Percentiles rank a stretch among this genome's conserved stretches.
These are phyloP conservation scores for Anoplius nigerrimus DNA, from an alignment of 2,888 invertebrate species.

Conservation along the genomic window DNA sequence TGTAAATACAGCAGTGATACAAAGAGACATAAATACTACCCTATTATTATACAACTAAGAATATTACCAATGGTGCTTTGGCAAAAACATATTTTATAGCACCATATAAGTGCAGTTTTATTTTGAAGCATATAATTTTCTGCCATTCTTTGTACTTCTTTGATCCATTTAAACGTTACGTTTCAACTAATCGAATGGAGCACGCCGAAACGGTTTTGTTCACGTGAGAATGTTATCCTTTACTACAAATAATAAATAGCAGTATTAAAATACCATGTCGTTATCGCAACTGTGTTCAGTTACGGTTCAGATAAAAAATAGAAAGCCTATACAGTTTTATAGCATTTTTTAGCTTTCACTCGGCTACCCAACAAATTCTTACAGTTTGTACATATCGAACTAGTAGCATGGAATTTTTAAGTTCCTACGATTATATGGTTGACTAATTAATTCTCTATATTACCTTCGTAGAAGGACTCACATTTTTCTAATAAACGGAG, in stretches of 20 bases:
- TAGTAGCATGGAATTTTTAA: constrained; percentile 31
- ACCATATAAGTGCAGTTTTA: constrained; percentile 55
- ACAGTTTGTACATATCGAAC: constrained; percentile 43
- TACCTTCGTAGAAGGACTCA: constrained; percentile 90
- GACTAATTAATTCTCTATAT: constrained; percentile 83
- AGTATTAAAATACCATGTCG: constrained; percentile 32
- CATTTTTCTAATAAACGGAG: constrained; percentile 88
- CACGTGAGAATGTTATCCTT: constrained; percentile 33
- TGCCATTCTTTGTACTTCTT: constrained; percentile 49
- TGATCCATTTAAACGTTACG: constrained; percentile 28
- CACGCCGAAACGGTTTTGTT: constrained; percentile 15
- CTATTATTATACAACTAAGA: constrained; percentile 52
- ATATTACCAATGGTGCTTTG: constrained; percentile 60
- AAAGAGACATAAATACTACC: constrained; percentile 61
- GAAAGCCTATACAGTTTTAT: constrained; percentile 43
- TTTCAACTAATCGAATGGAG: constrained; percentile 40
- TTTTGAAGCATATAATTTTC: constrained; percentile 49
- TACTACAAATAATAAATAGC: constrained; percentile 53
- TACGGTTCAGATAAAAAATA: constrained; percentile 37
- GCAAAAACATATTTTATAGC: constrained; percentile 61
- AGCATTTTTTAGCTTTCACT: constrained; percentile 34
- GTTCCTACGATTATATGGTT: constrained; percentile 20
- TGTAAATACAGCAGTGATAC: constrained; percentile 46
- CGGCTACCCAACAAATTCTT: constrained; percentile 20
- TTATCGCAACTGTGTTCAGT: constrained; percentile 36